Evolutionary conservation across 2,888 invertebrate species (phyloP).

Genomic region (Oligia fasciuncula): DNA sequence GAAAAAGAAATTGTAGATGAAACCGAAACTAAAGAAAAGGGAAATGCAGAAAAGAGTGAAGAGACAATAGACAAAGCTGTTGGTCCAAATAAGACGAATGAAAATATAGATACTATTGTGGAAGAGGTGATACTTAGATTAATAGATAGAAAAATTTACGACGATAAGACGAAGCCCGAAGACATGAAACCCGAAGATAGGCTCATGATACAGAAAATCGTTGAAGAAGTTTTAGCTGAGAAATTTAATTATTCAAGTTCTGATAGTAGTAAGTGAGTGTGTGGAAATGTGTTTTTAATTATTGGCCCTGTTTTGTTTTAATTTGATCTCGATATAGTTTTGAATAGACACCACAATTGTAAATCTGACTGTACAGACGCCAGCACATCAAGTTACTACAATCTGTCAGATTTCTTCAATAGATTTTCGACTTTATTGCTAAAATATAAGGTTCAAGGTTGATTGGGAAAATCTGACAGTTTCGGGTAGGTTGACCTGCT

Average conservation of each 20-base stretch:
- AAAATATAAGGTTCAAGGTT: too few relatives aligned
- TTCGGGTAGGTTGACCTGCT: too few relatives aligned
- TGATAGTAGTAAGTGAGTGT: slow-evolving; percentile 66
- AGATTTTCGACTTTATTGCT: too few relatives aligned
- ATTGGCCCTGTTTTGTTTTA: slow-evolving; percentile 48
- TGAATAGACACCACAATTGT: slow-evolving; percentile 9
- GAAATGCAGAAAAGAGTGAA: slow-evolving; percentile 48
- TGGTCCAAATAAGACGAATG: slow-evolving; percentile 72
- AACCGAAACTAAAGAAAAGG: slow-evolving; percentile 52
- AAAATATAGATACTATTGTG: slow-evolving; percentile 85
- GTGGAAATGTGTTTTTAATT: slow-evolving; percentile 12
- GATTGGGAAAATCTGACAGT: too few relatives aligned
- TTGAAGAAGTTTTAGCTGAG: slow-evolving; percentile 86
- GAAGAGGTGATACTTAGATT: slow-evolving; percentile 87
- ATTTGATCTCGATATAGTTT: slow-evolving; percentile 59
- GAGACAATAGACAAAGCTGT: slow-evolving; percentile 61
- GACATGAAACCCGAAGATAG: slow-evolving; percentile 86
- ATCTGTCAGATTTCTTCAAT: too few relatives aligned
- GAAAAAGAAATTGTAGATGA: slow-evolving; percentile 37
- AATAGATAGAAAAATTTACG: slow-evolving; percentile 88
- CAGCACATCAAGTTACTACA: too few relatives aligned
- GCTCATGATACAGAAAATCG: slow-evolving; percentile 85
- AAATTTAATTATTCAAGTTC: slow-evolving; percentile 81
- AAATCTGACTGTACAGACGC: slow-evolving; percentile 1
- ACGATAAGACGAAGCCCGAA: slow-evolving; percentile 88